Evolutionary conservation across 2,797 vertebrate species (phyloP).

Genomic region (Hafferia zeledoni): DNA sequence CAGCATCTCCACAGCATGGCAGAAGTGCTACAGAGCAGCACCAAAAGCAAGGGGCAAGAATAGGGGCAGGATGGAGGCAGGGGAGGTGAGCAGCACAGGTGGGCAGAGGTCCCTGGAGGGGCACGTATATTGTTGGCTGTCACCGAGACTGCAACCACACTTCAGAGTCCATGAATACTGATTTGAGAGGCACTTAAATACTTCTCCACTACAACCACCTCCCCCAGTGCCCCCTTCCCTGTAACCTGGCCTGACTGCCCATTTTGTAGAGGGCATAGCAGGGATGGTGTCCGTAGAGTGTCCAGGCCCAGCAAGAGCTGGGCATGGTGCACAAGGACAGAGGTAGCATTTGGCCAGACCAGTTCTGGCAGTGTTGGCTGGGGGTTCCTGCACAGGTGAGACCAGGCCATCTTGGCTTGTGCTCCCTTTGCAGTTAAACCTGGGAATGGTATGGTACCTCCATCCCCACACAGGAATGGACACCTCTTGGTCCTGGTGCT

Average conservation of each 20-base stretch:
- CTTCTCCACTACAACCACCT: not conserved
- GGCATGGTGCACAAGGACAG: not conserved
- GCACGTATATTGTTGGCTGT: not conserved
- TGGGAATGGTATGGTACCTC: not conserved
- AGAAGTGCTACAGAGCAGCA: not conserved
- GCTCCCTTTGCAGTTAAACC: not conserved
- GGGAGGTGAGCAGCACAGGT: not conserved
- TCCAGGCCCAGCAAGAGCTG: not conserved
- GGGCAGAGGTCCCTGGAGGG: not conserved
- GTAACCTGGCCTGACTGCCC: not conserved
- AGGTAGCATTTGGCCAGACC: not conserved
- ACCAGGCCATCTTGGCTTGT: not conserved
- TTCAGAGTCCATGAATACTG: not conserved
- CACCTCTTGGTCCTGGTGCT: not conserved
- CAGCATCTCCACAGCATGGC: rapidly evolving
- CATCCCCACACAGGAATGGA: not conserved
- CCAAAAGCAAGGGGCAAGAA: not conserved
- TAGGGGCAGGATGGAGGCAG: not conserved
- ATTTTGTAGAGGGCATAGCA: not conserved
- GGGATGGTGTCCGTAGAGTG: not conserved
- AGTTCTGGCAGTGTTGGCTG: not conserved
- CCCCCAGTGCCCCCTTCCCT: not conserved
- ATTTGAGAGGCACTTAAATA: not conserved
- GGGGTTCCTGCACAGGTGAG: not conserved
- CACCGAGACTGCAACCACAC: rapidly evolving